Evolutionary conservation across 2,888 invertebrate species (phyloP), one percentile per base, ranked within the genome.

Genomic region (Lithophane socia): DNA sequence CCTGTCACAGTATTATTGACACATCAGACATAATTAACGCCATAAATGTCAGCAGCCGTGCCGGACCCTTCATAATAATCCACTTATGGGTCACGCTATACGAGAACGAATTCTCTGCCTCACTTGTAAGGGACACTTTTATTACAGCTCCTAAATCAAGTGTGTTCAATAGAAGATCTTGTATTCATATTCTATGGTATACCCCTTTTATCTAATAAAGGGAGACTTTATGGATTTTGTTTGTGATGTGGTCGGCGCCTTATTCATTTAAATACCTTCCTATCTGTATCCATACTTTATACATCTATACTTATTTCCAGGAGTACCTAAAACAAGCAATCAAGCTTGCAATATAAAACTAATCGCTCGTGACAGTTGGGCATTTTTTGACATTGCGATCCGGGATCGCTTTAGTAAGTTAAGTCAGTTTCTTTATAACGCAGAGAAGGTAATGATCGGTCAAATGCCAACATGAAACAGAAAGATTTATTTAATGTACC

Each of bases 41-140:
- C 75, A 82, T 86, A 75, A 89, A 87, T 83, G 85, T 84, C 83
- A 79, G 71, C 69, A 71, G 73, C 74, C 75, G 54, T 68, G 76
- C 74, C 79, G 73, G 75, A 63, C 67, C 68, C 73, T 76, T 78
- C 80, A 77, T 74, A 66, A 64, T 85, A 87, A 86, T 87, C 81
- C 83, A 77, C 85, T 87, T 88, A 86, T 75, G 75, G 78, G 87
- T 89, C 87, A 90, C 79, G 84, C 87, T 68, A 87, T 85, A 75
- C 73, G 82, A 80, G 66, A 81, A 74, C 63, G 70, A 82, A 77
- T 70, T 58, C 75, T 73, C 72, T 44, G 77, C 21, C n/a, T 77
- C 76, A 78, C 80, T 77, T 75, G 73, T 77, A 77, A 73, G 67
- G 73, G 72, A 75, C 75, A 82, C 73, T 85, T 85, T 82, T 85